phyloP scores from a whole-genome alignment of 2,797 vertebrate genomes.

The Muscicapa comitata region DNA sequence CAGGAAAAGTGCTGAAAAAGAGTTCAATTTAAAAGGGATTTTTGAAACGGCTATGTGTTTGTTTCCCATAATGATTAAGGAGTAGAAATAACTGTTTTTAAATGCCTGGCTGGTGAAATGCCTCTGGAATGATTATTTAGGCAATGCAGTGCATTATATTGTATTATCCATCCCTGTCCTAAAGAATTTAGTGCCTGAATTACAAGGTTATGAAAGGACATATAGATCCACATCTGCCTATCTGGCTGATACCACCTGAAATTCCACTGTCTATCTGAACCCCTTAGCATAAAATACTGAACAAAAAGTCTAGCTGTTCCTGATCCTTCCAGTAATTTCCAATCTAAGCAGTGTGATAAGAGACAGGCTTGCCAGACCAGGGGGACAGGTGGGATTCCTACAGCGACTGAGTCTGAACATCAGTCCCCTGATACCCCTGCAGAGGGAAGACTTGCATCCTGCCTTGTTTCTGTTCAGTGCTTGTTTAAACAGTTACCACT shows the following conservation, averaged over 20 bases:
- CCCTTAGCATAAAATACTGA: neutral
- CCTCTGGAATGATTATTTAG: neutral
- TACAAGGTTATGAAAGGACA: neutral
- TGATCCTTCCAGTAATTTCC: neutral
- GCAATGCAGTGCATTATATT: neutral
- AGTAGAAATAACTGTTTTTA: neutral
- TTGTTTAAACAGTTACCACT: neutral
- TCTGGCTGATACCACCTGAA: neutral
- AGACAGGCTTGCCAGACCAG: neutral
- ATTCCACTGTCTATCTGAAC: neutral
- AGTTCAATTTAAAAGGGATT: neutral
- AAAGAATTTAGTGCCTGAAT: neutral
- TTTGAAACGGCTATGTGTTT: neutral
- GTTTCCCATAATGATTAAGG: neutral
- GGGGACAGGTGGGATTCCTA: neutral
- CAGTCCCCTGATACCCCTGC: neutral
- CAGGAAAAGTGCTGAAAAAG: neutral
- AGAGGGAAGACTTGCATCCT: neutral
- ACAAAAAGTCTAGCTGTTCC: neutral
- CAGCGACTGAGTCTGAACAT: neutral
- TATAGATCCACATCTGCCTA: fast-evolving
- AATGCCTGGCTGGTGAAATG: neutral
- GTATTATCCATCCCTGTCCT: neutral
- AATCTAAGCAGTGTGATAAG: neutral
- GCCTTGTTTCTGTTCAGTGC: neutral